A percentile compares a stretch with the other conserved stretches of the same genome.
Conservation (phyloP, 35 echinoderm and acorn worm genomes). For the Heliocidaris tuberculata region DNA sequence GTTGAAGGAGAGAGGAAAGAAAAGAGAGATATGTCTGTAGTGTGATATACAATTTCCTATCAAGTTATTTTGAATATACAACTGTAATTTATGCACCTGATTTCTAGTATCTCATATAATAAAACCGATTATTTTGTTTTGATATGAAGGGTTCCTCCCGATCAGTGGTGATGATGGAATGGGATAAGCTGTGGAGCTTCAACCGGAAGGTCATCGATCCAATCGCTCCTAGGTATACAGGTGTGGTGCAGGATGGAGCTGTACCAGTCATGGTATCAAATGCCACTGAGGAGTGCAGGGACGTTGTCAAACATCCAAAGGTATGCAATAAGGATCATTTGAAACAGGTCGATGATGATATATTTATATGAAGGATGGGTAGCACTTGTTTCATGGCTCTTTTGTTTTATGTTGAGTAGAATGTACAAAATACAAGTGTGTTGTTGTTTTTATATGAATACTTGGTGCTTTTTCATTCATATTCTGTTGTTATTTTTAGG, state of each 20-base stretch:
- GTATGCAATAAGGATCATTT: slow-evolving; percentile 43
- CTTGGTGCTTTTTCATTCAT: no score
- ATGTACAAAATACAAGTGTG: no score
- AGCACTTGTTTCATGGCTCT: no score
- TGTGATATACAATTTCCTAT: no score
- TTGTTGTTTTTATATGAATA: no score
- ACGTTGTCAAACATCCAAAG: slow-evolving; percentile 91
- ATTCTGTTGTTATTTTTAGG: no score
- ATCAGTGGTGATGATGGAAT: slow-evolving; percentile 99
- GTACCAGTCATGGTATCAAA: slow-evolving; percentile 73
- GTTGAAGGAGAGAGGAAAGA: no score
- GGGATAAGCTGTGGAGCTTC: slow-evolving; percentile 99
- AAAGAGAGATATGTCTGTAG: no score
- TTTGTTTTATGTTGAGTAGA: no score
- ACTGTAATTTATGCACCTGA: neutral
- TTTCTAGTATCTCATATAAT: neutral
- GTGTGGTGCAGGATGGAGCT: slow-evolving; percentile 75
- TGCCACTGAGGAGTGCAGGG: slow-evolving; percentile 65
- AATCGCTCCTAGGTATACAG: slow-evolving; percentile 72
- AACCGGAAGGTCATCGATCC: slow-evolving; percentile 98
- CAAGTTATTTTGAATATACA: no score
- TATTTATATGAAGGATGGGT: no score
- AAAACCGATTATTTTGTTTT: neutral
- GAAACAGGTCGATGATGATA: neutral
- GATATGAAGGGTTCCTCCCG: slow-evolving; percentile 86